Percentiles rank a stretch among this genome's conserved stretches.
Evolutionary conservation across 2,113 vertebrate genomes (phyloP).

Genomic region (Dendrocopos noguchii): DNA sequence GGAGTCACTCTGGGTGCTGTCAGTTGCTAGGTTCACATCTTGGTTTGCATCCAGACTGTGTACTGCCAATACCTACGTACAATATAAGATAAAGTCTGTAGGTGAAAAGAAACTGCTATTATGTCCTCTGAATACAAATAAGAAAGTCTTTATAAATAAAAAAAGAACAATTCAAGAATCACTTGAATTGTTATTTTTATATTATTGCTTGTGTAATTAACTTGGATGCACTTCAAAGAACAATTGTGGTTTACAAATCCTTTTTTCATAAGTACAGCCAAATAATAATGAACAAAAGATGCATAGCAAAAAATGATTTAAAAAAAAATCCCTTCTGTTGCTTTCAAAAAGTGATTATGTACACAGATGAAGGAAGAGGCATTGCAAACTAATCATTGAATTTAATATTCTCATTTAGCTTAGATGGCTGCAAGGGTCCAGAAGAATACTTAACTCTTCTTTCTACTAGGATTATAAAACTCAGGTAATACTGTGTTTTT

Average conservation of each 20-base stretch:
- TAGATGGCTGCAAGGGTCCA: neutral
- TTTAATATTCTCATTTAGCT: neutral
- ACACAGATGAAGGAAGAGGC: neutral
- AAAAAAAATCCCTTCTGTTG: constrained; percentile 19
- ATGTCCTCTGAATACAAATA: constrained; percentile 6
- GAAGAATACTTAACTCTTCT: neutral
- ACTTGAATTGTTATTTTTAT: neutral
- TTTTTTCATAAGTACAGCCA: constrained; percentile 32
- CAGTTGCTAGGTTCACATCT: neutral
- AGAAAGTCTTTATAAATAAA: neutral
- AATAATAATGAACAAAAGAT: constrained; percentile 50
- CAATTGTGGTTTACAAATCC: constrained; percentile 21
- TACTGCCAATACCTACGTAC: neutral
- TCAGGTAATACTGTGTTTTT: neutral
- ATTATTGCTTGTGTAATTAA: constrained; percentile 52
- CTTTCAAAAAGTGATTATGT: constrained; percentile 44
- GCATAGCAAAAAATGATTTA: neutral
- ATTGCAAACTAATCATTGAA: neutral
- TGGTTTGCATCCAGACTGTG: neutral
- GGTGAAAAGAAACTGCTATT: neutral
- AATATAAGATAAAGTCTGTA: neutral
- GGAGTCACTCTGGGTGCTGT: neutral
- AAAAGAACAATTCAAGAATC: neutral
- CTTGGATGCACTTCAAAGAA: constrained; percentile 59
- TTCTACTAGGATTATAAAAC: neutral